Conservation (phyloP, 2,113 vertebrate genomes). For the Solenodon paradoxus region DNA sequence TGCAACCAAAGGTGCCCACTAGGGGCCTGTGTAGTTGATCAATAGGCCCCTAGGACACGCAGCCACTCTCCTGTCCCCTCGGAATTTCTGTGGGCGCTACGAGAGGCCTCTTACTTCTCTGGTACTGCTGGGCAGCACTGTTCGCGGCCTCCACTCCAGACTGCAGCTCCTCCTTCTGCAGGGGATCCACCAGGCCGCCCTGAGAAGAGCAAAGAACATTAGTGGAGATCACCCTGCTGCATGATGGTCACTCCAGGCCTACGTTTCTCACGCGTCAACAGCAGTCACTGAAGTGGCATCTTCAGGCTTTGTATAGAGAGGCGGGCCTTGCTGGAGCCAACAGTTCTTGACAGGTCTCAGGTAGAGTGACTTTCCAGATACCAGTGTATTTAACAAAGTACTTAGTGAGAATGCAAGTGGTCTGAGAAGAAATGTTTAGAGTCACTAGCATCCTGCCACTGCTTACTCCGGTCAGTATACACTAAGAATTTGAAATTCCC, state of each 20-base stretch:
- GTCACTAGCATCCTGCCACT: neutral
- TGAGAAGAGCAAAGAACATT: conserved; percentile 54
- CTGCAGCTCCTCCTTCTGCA: conserved; percentile 95
- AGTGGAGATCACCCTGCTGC: neutral
- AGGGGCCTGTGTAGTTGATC: too few species aligned
- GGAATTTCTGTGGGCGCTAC: neutral
- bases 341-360: neutral
- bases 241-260: too few species aligned
- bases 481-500: neutral
- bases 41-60: too few species aligned
- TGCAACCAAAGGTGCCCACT: neutral
- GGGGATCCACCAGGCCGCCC: conserved; percentile 83
- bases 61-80: neutral
- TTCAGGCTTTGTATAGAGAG: neutral
- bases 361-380: neutral
- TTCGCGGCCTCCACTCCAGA: conserved; percentile 91
- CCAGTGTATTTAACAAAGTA: neutral
- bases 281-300: neutral
- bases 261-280: neutral
- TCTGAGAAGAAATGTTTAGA: neutral
- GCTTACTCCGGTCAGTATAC: neutral
- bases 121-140: conserved; percentile 85
- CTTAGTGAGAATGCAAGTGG: neutral
- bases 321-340: neutral
- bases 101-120: conserved; percentile 85